Evolutionary conservation across 2,797 vertebrate genomes (phyloP).

Genomic region (Hoplostethus mediterraneus): DNA sequence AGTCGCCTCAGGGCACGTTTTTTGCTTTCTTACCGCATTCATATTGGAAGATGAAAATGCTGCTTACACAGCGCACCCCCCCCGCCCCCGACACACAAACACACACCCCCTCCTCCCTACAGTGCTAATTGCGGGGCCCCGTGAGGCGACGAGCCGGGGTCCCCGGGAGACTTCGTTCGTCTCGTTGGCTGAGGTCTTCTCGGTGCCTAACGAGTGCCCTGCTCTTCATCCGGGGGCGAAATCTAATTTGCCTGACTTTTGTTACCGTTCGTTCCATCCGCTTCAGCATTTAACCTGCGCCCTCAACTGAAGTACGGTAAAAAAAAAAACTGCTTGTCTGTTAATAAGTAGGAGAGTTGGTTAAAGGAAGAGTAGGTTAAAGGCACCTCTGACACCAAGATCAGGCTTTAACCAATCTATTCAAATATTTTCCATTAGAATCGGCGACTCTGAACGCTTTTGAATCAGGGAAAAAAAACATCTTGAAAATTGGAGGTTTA

Average conservation of each 20-base stretch:
- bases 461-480: too few species aligned
- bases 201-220: conserved; percentile 77
- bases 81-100: conserved; percentile 37
- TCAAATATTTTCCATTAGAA: too few species aligned
- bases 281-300: not conserved
- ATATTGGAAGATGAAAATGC: conserved; percentile 91
- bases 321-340: not conserved
- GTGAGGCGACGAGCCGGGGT: conserved; percentile 81
- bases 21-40: conserved; percentile 76
- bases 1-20: conserved; percentile 89
- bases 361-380: conserved; percentile 2
- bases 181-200: conserved; percentile 83
- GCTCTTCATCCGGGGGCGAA: conserved; percentile 16
- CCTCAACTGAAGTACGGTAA: not conserved
- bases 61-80: conserved; percentile 78
- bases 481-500: too few species aligned
- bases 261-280: conserved; percentile 26
- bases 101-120: conserved; percentile 64
- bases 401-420: not conserved
- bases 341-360: not conserved
- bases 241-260: not conserved
- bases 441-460: too few species aligned
- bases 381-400: not conserved
- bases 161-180: conserved; percentile 68
- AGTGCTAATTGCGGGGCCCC: conserved; percentile 90